Evolutionary conservation across 2,888 invertebrate species (phyloP).

Genomic region (Drosophila prolongata): DNA sequence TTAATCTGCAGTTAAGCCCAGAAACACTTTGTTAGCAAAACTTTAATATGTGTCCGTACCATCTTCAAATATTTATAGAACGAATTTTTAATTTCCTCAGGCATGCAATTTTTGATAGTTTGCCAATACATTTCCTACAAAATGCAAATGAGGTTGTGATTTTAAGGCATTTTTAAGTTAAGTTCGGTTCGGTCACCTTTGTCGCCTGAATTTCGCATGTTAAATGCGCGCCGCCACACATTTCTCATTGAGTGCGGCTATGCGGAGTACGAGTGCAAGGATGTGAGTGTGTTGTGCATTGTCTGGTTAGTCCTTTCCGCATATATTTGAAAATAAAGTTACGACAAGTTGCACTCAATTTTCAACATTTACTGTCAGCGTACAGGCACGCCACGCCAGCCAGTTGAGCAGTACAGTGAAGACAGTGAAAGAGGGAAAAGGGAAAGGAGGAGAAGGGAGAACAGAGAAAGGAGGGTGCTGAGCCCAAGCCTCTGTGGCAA

Average conservation of each 20-base stretch:
- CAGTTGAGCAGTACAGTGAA: slow-evolving; percentile 32
- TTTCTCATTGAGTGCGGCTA: slow-evolving; percentile 42
- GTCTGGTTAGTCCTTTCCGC: slow-evolving; percentile 77
- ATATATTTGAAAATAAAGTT: slow-evolving; percentile 78
- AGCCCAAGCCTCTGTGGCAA: slow-evolving; percentile 1
- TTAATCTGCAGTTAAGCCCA: no score
- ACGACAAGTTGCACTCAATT: slow-evolving; percentile 81
- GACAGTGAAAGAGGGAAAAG: background rate
- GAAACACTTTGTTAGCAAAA: no score
- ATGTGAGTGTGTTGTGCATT: slow-evolving; percentile 60
- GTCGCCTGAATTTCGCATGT: slow-evolving; percentile 48
- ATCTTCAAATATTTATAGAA: no score
- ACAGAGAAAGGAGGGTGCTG: background rate
- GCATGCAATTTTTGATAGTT: no score
- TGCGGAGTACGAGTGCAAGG: slow-evolving; percentile 8
- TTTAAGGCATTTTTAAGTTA: background rate
- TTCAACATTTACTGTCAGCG: slow-evolving; percentile 79
- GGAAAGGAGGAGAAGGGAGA: background rate
- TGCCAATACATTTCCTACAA: no score
- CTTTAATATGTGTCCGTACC: no score
- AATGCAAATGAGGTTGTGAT: no score
- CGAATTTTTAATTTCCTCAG: no score
- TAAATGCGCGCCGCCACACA: slow-evolving; percentile 49
- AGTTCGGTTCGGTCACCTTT: background rate
- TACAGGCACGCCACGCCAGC: slow-evolving; percentile 54